Evolutionary conservation across 2,113 vertebrate genomes (phyloP).

Genomic region (Spheniscus mendiculus): DNA sequence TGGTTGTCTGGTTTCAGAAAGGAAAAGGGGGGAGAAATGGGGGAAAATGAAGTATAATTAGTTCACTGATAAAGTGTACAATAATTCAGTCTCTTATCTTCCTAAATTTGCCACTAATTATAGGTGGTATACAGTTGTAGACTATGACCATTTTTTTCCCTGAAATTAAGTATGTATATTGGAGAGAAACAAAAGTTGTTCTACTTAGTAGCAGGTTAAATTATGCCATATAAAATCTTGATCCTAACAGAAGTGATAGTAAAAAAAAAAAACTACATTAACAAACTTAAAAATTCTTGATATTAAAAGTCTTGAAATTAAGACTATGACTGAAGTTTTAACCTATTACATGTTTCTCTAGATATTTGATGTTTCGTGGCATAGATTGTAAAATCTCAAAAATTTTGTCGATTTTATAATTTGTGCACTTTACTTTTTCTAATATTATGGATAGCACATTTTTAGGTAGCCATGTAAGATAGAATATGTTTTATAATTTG

Average conservation of each 20-base stretch:
- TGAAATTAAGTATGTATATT: background rate
- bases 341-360: background rate
- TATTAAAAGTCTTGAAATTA: background rate
- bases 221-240: background rate
- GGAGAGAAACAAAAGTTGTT: background rate
- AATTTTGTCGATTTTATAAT: background rate
- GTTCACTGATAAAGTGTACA: background rate
- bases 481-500: background rate
- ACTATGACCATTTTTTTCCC: background rate
- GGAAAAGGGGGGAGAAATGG: background rate
- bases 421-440: background rate
- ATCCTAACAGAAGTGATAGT: background rate
- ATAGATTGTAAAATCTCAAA: constrained; percentile 13
- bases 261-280: background rate
- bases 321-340: background rate
- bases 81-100: background rate
- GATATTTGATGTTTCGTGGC: background rate
- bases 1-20: constrained; percentile 32
- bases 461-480: background rate
- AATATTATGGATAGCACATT: background rate
- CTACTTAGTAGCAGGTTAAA: background rate
- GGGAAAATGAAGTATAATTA: background rate
- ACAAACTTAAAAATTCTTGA: background rate
- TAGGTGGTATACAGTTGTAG: background rate
- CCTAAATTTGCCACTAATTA: background rate